These are phyloP conservation scores for Poeciliopsis prolifica DNA, from an alignment of 2,113 vertebrate genomes.

Conservation along the genomic window DNA sequence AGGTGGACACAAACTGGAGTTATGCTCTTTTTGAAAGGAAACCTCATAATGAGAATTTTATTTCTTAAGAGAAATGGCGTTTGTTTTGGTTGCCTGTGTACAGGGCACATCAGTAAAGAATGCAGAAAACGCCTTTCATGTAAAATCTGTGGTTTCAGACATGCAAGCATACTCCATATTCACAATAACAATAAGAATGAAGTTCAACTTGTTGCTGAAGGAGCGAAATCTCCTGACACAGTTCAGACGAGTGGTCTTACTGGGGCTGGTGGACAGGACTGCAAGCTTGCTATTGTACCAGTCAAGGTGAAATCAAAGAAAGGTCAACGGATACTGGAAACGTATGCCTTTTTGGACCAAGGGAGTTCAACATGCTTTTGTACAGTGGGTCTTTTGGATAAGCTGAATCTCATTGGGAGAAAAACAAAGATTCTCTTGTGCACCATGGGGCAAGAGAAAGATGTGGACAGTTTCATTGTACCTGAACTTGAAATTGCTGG, in stretches of 20 bases:
- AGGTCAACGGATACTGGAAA: too few relatives aligned
- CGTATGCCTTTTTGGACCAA: too few relatives aligned
- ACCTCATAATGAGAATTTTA: not conserved
- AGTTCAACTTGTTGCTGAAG: not conserved
- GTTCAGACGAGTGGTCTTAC: not conserved
- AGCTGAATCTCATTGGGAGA: too few relatives aligned
- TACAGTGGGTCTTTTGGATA: too few relatives aligned
- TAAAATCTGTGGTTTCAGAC: not conserved
- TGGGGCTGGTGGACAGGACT: too few relatives aligned
- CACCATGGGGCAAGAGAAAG: too few relatives aligned
- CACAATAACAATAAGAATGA: not conserved
- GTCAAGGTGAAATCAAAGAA: too few relatives aligned
- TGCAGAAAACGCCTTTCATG: not conserved
- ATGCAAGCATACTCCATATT: not conserved
- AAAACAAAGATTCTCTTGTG: too few relatives aligned
- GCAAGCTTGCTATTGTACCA: too few relatives aligned
- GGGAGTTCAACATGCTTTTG: too few relatives aligned
- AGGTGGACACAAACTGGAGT: conserved; percentile 1
- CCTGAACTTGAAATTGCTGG: too few relatives aligned
- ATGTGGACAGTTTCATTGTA: too few relatives aligned
- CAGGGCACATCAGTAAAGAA: not conserved
- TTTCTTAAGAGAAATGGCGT: not conserved
- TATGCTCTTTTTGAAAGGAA: conserved; percentile 2
- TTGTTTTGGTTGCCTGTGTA: not conserved
- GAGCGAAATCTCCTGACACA: not conserved